Conservation (phyloP, 2,888 invertebrate species). For the Drosophila quinaria region DNA sequence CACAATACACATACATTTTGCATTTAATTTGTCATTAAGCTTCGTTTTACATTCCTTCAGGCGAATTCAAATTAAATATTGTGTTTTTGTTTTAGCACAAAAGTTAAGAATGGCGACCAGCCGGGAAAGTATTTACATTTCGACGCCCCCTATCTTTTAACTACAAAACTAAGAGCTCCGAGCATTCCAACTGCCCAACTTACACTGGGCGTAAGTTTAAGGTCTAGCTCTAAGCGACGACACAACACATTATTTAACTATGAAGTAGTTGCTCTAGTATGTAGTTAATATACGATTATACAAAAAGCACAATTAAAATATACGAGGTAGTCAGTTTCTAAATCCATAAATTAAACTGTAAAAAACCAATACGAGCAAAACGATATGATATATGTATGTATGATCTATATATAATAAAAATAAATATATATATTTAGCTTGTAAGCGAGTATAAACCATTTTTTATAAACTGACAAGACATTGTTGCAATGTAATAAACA, state of each 20-base stretch:
- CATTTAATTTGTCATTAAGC: conserved; percentile 40
- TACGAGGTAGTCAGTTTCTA: conserved; percentile 52
- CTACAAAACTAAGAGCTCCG: conserved; percentile 32
- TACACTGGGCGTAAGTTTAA: conserved; percentile 45
- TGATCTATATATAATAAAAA: conserved; percentile 11
- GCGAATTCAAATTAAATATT: conserved; percentile 40
- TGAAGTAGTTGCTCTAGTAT: conserved; percentile 24
- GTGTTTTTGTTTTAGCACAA: conserved; percentile 73
- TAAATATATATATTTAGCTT: conserved; percentile 34
- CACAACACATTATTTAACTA: conserved; percentile 22
- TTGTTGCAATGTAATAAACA: conserved; percentile 65
- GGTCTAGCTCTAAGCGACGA: conserved; percentile 49
- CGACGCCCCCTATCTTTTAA: conserved; percentile 34
- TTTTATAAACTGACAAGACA: conserved; percentile 51
- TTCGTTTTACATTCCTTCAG: conserved; percentile 28
- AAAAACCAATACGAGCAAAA: conserved; percentile 61
- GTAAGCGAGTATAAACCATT: conserved; percentile 34
- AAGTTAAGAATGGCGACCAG: conserved; percentile 46
- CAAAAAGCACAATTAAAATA: conserved; percentile 37
- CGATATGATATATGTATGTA: conserved; percentile 46
- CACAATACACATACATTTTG: conserved; percentile 19
- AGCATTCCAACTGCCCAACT: conserved; percentile 66
- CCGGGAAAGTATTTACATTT: conserved; percentile 45
- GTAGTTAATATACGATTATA: conserved; percentile 20
- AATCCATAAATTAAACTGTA: conserved; percentile 59